phyloP scores from a whole-genome alignment of 2,797 vertebrate genomes.

The Bovichtus diacanthus region DNA sequence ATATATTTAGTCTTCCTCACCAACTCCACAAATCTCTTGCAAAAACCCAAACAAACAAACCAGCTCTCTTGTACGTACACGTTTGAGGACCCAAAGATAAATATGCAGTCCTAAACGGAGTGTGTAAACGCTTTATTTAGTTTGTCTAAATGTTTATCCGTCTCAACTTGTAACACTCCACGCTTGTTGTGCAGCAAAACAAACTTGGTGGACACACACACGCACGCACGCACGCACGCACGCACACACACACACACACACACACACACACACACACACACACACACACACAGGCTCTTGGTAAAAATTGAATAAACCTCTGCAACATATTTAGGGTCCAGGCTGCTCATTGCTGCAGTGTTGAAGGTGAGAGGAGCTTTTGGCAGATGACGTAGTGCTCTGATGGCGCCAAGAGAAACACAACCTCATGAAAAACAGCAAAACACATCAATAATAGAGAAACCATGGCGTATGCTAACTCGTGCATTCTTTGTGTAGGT shows the following conservation, averaged over 20 bases:
- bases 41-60: slow-evolving; percentile 77
- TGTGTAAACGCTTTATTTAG: slow-evolving; percentile 79
- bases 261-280: background rate
- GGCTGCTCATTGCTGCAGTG: slow-evolving; percentile 18
- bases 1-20: slow-evolving; percentile 74
- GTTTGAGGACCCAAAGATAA: slow-evolving; percentile 74
- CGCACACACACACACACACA: slow-evolving; percentile 40
- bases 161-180: slow-evolving; percentile 74
- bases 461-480: background rate
- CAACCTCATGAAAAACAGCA: slow-evolving; percentile 59
- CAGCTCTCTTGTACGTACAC: slow-evolving; percentile 64
- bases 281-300: slow-evolving; percentile 43
- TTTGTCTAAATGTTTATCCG: slow-evolving; percentile 86
- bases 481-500: slow-evolving; percentile 12
- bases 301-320: slow-evolving; percentile 60
- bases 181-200: slow-evolving; percentile 78
- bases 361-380: slow-evolving; percentile 53
- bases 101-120: slow-evolving; percentile 67
- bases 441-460: slow-evolving; percentile 57
- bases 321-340: slow-evolving; percentile 35
- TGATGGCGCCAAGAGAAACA: slow-evolving; percentile 58
- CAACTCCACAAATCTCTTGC: slow-evolving; percentile 68
- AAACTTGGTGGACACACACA: slow-evolving; percentile 59
- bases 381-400: slow-evolving; percentile 38
- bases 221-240: background rate